Evolutionary conservation across 2,888 invertebrate species (phyloP), one percentile per base, ranked within the genome.

Genomic region (Troides aeacus): DNA sequence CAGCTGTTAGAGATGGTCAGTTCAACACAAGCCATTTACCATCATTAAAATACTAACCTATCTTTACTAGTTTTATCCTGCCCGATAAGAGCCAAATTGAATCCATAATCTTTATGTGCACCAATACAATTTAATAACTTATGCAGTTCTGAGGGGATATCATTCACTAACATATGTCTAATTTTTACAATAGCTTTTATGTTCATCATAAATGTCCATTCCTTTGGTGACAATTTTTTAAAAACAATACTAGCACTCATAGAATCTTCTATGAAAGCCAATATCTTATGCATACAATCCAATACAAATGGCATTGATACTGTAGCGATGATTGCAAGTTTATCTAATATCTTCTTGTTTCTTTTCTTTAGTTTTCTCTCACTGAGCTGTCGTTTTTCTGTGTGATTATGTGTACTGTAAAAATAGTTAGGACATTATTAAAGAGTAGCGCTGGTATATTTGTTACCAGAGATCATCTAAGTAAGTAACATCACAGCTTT

Each of bases 61-160:
- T 73, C 71, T 69, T 67, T 65, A 72, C 73, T 57, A 15, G 15
- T 39, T 24, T 42, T 69, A 53, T 17, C 39, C 18, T 59, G 46
- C 7, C 39, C 59, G 30, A 24, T 60, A 10, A 60, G 60, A 21
- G 24, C 17, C 12, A 69, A 42, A 61, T 3, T 69, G 46, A 69
- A 64, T 36, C 53, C 36, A n/a, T 50, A 24, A 6, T 64, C 30
- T 23, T 64, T 69, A 30, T 62, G 46, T n/a, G 50, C 21, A 10
- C 18, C 24, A 1, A 70, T 66, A 36, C 39, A 6, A 17, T 63
- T 36, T 30, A 70, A 53, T 39, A 66, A 36, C 23, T 17, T 17
- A 36, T 24, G 58, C 18, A 62, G 23, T 36, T 23, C 58, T 24
- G 36, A 6, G 3, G 62, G n/a, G n/a, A 70, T 2, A 15, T 53